phyloP scores from a whole-genome alignment of 2,113 vertebrate genomes.

The Micromys minutus region DNA sequence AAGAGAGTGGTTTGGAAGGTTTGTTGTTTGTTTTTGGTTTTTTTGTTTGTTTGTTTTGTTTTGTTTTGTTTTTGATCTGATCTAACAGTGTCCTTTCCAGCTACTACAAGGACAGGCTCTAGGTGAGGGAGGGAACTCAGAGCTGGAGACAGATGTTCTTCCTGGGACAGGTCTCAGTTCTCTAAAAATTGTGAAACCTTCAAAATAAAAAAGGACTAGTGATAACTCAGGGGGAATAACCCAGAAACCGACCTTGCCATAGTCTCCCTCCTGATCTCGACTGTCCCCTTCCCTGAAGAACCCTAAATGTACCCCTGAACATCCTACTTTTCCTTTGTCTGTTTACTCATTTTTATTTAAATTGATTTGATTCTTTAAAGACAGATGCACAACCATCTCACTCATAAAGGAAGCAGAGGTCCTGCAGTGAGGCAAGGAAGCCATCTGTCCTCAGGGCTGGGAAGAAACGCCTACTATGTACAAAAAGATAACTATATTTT shows the following conservation, averaged over 20 bases:
- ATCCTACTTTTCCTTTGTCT: neutral
- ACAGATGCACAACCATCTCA: neutral
- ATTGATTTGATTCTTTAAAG: neutral
- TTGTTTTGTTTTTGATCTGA: constrained; percentile 32
- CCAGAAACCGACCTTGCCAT: neutral
- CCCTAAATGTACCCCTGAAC: neutral
- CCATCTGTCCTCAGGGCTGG: neutral
- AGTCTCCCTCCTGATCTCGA: neutral
- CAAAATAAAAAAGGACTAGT: neutral
- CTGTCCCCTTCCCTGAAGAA: neutral
- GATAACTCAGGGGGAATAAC: neutral
- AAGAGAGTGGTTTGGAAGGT: constrained; percentile 17
- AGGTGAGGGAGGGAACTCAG: neutral
- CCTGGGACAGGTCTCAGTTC: neutral
- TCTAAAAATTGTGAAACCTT: neutral
- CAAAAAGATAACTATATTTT: neutral
- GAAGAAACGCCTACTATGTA: neutral
- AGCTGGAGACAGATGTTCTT: neutral
- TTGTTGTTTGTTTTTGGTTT: too few species aligned
- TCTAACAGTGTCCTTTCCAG: constrained; percentile 39
- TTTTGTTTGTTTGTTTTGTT: too few species aligned
- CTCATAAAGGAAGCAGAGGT: constrained; percentile 14
- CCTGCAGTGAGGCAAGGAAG: too few species aligned
- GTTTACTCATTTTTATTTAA: neutral
- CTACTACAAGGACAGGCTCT: neutral